These are phyloP conservation scores for Gibbula magus DNA, from an alignment of 2,888 invertebrate species.

Conservation along the genomic window DNA sequence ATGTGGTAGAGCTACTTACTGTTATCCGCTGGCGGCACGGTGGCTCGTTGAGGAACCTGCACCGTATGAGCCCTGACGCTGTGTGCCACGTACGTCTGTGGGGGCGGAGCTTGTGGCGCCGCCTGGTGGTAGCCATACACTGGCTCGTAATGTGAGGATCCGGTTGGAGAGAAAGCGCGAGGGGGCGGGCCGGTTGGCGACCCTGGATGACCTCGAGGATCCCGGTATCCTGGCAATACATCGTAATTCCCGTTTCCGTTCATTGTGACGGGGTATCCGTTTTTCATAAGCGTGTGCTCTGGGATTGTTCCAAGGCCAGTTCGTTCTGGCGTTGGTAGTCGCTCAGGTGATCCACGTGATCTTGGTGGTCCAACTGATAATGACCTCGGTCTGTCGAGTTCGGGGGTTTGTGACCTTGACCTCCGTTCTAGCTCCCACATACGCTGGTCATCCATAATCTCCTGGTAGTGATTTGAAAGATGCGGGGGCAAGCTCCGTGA, in stretches of 20 bases:
- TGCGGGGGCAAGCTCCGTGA: conserved; percentile 38
- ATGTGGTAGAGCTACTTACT: conserved; percentile 38
- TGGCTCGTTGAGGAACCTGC: conserved; percentile 58
- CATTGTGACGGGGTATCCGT: conserved; percentile 42
- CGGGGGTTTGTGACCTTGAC: conserved; percentile 64
- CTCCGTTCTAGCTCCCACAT: conserved; percentile 46
- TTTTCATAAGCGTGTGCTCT: conserved; percentile 59
- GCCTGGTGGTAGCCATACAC: conserved; percentile 39
- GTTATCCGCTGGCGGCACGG: conserved; percentile 43
- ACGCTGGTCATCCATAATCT: conserved; percentile 38
- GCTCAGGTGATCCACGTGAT: conserved; percentile 54
- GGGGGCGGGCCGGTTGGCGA: conserved; percentile 41
- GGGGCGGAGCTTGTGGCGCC: conserved; percentile 39
- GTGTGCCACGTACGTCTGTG: conserved; percentile 60
- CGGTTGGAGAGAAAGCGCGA: conserved; percentile 30
- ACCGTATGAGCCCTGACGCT: conserved; percentile 55
- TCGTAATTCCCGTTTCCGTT: conserved; percentile 35
- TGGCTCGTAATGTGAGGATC: conserved; percentile 28
- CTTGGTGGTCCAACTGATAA: conserved; percentile 49
- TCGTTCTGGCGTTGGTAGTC: conserved; percentile 58
- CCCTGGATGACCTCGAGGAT: not conserved
- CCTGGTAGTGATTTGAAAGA: conserved; percentile 30
- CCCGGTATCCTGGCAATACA: conserved; percentile 22
- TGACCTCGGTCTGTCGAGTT: conserved; percentile 49
- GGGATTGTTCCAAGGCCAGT: conserved; percentile 62